Evolutionary conservation across 2,888 invertebrate genomes (phyloP).

Genomic region (Parelbella ahira): DNA sequence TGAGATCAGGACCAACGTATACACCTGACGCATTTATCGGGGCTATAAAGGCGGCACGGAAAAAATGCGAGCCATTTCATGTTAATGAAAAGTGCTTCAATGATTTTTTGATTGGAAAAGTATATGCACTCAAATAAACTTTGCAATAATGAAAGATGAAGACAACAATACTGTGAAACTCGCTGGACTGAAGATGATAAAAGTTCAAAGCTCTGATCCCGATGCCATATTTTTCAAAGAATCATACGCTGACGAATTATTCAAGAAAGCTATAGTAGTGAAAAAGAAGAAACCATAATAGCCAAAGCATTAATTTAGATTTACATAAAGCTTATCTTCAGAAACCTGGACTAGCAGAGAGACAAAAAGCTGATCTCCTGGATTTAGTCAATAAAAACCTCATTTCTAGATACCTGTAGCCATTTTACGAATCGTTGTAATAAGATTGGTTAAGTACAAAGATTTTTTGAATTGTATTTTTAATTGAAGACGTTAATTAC

Average conservation of each 20-base stretch:
- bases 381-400: no score
- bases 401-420: no score
- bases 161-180: conserved; percentile 1
- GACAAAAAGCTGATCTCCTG: no score
- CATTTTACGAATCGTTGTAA: no score
- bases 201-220: background rate
- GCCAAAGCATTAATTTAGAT: no score
- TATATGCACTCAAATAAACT: background rate
- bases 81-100: background rate
- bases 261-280: background rate
- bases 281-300: no score
- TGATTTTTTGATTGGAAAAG: conserved; percentile 1
- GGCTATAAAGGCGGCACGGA: conserved; percentile 23
- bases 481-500: no score
- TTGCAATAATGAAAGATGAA: background rate
- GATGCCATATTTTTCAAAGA: background rate
- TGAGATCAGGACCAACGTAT: conserved; percentile 26
- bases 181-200: background rate
- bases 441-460: no score
- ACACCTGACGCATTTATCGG: conserved; percentile 26
- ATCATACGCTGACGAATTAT: background rate
- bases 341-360: no score
- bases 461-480: no score
- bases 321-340: no score
- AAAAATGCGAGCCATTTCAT: conserved; percentile 18